A percentile compares a stretch with the other conserved stretches of the same genome.
Evolutionary conservation across 2,888 invertebrate species (phyloP).

Genomic region (Cremastinae sp.): DNA sequence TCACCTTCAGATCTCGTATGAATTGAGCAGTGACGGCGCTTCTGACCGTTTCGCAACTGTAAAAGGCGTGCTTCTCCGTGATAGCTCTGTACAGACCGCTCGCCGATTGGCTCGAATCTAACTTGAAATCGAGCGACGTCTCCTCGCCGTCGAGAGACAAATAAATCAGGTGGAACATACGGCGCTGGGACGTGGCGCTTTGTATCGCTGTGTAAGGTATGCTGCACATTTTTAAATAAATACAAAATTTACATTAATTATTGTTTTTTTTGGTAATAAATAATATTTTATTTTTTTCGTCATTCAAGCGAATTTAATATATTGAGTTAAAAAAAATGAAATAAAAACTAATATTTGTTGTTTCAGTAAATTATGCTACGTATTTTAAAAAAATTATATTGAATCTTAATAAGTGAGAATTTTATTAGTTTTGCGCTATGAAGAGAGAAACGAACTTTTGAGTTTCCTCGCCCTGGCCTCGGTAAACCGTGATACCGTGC

Average conservation of each 20-base stretch:
- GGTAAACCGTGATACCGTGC: constrained; percentile 89
- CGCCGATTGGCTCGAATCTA: constrained; percentile 90
- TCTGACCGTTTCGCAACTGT: constrained; percentile 94
- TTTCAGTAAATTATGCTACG: no score
- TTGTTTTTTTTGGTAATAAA: neutral
- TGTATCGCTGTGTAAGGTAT: constrained; percentile 92
- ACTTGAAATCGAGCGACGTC: constrained; percentile 88
- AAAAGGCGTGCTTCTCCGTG: constrained; percentile 95
- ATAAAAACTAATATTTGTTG: no score
- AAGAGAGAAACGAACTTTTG: constrained; percentile 80
- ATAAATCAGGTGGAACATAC: constrained; percentile 89
- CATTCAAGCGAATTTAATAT: no score
- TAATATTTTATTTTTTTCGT: no score
- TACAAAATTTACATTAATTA: neutral
- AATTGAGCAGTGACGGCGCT: constrained; percentile 94
- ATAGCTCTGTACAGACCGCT: constrained; percentile 92
- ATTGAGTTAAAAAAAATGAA: no score
- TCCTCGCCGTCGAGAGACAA: constrained; percentile 86
- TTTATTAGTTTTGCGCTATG: no score
- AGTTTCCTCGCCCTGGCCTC: constrained; percentile 85
- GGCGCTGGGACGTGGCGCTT: constrained; percentile 88
- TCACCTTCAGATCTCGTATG: constrained; percentile 91
- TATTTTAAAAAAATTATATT: no score
- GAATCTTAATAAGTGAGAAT: no score
- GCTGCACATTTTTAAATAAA: constrained; percentile 77